Percentiles rank a stretch among this genome's conserved stretches.
phyloP scores from a whole-genome alignment of 1,140 invertebrate genomes.

The Solen grandis region DNA sequence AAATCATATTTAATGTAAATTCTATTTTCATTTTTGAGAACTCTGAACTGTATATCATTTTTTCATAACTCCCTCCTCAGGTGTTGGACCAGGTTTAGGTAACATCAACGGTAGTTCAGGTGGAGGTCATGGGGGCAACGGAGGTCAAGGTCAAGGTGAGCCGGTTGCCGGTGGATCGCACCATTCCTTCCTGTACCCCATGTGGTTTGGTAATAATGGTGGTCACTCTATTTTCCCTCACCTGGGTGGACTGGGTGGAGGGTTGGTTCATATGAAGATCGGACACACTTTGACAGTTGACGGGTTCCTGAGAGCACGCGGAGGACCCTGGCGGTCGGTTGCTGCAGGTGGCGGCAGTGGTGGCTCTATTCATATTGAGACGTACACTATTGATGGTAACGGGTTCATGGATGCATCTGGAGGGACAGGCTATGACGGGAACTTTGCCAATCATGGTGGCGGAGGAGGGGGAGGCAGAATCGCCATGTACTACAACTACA shows the following conservation, averaged over 20 bases:
- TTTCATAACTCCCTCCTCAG: too few relatives aligned
- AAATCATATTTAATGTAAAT: too few relatives aligned
- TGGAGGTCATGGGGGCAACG: conserved; percentile 73
- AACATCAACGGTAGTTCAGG: conserved; percentile 65
- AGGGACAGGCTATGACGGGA: conserved; percentile 65
- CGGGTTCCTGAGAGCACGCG: conserved; percentile 62
- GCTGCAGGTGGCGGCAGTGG: conserved; percentile 71
- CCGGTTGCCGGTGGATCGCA: conserved; percentile 64
- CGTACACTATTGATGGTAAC: conserved; percentile 68
- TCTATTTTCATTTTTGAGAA: too few relatives aligned
- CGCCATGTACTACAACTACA: conserved; percentile 69
- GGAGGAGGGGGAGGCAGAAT: conserved; percentile 71
- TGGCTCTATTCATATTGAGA: conserved; percentile 65
- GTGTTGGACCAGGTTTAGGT: conserved; percentile 57
- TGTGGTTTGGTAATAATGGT: conserved; percentile 69
- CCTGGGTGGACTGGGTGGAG: conserved; percentile 66
- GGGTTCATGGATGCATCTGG: conserved; percentile 66
- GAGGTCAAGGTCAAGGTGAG: conserved; percentile 70
- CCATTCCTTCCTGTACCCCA: conserved; percentile 68
- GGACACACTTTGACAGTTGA: conserved; percentile 66
- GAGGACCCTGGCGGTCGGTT: conserved; percentile 65
- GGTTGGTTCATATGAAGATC: conserved; percentile 61
- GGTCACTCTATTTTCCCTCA: conserved; percentile 69
- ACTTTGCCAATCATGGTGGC: conserved; percentile 59
- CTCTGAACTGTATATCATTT: too few relatives aligned